Base-by-base conservation (phyloP, 2,797 vertebrate species). In the Micropoecilia bifurca region DNA sequence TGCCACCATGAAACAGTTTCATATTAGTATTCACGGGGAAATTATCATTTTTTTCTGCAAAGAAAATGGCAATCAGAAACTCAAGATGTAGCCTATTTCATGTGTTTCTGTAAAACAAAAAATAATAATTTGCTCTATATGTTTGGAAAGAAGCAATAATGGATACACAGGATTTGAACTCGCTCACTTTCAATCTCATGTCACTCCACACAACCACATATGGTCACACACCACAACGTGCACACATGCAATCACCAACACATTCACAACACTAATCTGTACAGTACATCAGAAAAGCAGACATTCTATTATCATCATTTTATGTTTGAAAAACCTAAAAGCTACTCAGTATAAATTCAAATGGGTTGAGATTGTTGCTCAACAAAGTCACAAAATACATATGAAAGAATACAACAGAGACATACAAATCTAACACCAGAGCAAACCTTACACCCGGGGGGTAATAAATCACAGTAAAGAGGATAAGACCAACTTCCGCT, bases 381-480 rank as follows among this genome's bases (percentile, higher is more conserved):
- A 47, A 80, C 84, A 88, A 85, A 81, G 77, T 79, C 46, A 75
- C 48, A 85, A 83, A 88, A 85, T 77, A 78, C 79, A 82, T 79
- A 80, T 48, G 80, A 78, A 76, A 72, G 69, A 79, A 79, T 69
- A 53, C 55, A 82, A 72, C 69, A 80, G 91, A 88, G 85, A 90
- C 89, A 92, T 92, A 89, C 84, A 91, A 80, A 85, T 85, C 81
- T 80, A 88, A 88, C 75, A 74, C 46, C 4, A 77, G 76, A 79
- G 85, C 79, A 87, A 87, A 86, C 69, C 82, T 85, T 57, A 41
- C 79, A 55, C 14, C 63, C 63, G 71, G 77, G 81, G 77, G 77
- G 83, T 87, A 79, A 92, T 93, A 93, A 91, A 94, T 93, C 94
- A 93, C 81, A 79, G 78, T 84, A 85, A 91, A 91, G 85, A 80